Percentiles rank a stretch among this genome's conserved stretches.
Evolutionary conservation across 2,888 invertebrate genomes (phyloP).

Genomic region (Leptopterna dolabrata): DNA sequence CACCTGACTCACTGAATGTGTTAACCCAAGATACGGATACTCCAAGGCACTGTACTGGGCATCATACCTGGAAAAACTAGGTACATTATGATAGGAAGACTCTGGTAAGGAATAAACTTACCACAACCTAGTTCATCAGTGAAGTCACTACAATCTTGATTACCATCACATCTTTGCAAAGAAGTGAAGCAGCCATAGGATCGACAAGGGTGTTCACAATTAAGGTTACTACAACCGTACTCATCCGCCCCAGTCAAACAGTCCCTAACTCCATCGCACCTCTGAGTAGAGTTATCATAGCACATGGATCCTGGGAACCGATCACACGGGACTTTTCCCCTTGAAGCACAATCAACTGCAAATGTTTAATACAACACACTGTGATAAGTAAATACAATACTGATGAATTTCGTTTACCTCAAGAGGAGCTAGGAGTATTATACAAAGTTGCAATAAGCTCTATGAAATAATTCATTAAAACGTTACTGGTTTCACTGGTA

Average conservation of each 20-base stretch:
- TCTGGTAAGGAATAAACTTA: slow-evolving; percentile 42
- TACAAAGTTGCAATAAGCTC: too few relatives aligned
- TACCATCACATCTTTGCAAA: slow-evolving; percentile 67
- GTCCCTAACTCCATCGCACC: slow-evolving; percentile 67
- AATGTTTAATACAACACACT: not conserved
- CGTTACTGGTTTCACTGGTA: too few relatives aligned
- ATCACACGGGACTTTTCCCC: slow-evolving; percentile 58
- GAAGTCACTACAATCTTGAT: slow-evolving; percentile 67
- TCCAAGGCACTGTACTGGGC: too few relatives aligned
- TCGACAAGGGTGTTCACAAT: slow-evolving; percentile 51
- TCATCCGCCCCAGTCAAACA: slow-evolving; percentile 68
- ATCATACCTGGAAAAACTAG: too few relatives aligned
- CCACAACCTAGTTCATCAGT: slow-evolving; percentile 68
- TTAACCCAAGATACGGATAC: too few relatives aligned
- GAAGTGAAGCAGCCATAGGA: slow-evolving; percentile 64
- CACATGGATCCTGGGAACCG: slow-evolving; percentile 53
- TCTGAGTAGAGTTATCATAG: slow-evolving; percentile 64
- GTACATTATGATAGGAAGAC: too few relatives aligned
- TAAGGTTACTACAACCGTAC: slow-evolving; percentile 62
- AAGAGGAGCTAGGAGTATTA: too few relatives aligned
- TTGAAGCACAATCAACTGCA: slow-evolving; percentile 42
- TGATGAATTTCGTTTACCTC: too few relatives aligned
- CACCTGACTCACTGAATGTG: too few relatives aligned
- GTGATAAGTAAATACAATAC: too few relatives aligned
- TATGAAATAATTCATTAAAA: too few relatives aligned